Conservation (phyloP, 2,113 vertebrate genomes). For the Eulemur rufifrons region DNA sequence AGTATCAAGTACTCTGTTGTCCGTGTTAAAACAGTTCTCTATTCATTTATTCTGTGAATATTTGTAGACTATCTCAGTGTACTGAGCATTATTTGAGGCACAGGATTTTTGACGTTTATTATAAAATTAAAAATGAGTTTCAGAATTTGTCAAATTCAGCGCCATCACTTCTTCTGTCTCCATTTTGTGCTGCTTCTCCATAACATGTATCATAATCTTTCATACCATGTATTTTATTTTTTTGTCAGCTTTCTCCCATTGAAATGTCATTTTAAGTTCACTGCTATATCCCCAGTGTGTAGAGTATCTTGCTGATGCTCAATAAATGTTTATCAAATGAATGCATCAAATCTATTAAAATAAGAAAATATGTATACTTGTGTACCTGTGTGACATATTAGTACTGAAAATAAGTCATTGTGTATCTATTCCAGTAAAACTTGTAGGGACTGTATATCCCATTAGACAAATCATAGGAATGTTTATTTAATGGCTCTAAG, state of each 20-base stretch:
- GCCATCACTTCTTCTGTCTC: neutral
- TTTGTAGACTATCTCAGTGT: neutral
- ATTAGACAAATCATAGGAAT: conserved; percentile 4
- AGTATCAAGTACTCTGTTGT: neutral
- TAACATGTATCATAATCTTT: neutral
- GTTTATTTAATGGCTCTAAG: neutral
- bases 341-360: neutral
- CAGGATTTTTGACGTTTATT: neutral
- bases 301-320: neutral
- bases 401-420: conserved; percentile 26
- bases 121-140: conserved; percentile 4
- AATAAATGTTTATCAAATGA: neutral
- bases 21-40: neutral
- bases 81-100: neutral
- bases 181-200: neutral
- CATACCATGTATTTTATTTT: neutral
- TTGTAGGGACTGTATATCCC: neutral
- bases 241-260: neutral
- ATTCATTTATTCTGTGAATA: neutral
- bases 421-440: neutral
- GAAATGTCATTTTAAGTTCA: neutral
- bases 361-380: neutral
- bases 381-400: neutral
- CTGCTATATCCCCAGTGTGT: neutral
- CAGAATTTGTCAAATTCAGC: neutral